Evolutionary conservation across 2,888 invertebrate species (phyloP), one percentile per base, ranked within the genome.

Genomic region (Steromphala cineraria): DNA sequence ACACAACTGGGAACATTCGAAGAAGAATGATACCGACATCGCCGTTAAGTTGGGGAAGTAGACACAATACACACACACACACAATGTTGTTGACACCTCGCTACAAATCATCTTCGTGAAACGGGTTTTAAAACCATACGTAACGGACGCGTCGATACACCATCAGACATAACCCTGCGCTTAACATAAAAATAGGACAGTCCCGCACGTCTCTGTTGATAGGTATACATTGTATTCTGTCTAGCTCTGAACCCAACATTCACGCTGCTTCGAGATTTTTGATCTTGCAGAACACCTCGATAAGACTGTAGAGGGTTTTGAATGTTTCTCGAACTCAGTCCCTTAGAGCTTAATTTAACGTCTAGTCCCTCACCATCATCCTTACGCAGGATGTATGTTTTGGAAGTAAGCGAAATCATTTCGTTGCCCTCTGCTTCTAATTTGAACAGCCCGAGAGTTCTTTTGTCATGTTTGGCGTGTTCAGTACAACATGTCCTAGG

Each of bases 391-490:
- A 67, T 36, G 21, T 67, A 67, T n/a, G 67, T 67, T 67, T 67
- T 67, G 15, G 67, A 67, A 19, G 28, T 67, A 36, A 67, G 67
- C 28, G 67, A 67, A 67, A 67, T 67, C 67, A 67, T 67, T 67
- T 67, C 28, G 28, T 31, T 7, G 15, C 67, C 67, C n/a, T 67
- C 67, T 28, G 28, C 67, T 67, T 67, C 67, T 17, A 67, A 36
- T 19, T 67, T 67, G 67, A 67, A 67, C 36, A 67, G 36, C 7
- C 67, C 67, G 62, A 28, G 62, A 28, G 28, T 28, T 67, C 67
- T 67, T 36, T 67, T 67, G 21, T 67, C 67, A 19, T 36, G 21
- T 19, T 67, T 17, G 28, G 28, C 28, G 17, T 67, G 67, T 19
- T 28, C 36, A 17, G 67, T 67, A 36, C 67, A 67, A 67, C 67